Evolutionary conservation across 2,113 vertebrate species (phyloP).

Genomic region (Apodemus sylvaticus): DNA sequence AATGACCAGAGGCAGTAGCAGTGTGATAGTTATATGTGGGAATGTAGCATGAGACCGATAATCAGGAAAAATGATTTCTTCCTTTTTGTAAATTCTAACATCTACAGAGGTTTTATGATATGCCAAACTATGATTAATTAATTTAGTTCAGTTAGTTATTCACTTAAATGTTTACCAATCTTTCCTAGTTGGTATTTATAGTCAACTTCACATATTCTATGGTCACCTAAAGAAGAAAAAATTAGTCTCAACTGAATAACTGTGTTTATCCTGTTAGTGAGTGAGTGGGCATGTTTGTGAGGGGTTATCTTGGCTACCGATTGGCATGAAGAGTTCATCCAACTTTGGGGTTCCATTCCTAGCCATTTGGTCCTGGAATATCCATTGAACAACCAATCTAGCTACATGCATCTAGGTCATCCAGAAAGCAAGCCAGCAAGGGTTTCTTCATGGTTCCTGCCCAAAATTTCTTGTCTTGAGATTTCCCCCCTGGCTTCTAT

Average conservation of each 20-base stretch:
- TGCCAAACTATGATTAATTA: background rate
- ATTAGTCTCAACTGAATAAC: background rate
- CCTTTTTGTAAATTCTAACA: background rate
- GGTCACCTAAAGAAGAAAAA: too few species aligned
- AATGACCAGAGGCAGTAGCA: background rate
- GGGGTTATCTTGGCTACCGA: background rate
- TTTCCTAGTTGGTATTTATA: background rate
- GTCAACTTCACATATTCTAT: background rate
- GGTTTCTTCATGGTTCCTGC: background rate
- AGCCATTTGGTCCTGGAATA: too few species aligned
- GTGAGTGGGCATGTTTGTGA: background rate
- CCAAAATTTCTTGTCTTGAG: background rate
- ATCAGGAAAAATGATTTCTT: background rate
- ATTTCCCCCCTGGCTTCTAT: background rate
- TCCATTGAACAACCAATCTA: too few species aligned
- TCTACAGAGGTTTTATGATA: background rate
- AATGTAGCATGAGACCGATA: background rate
- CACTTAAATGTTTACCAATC: background rate
- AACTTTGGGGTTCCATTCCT: background rate
- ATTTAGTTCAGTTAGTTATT: background rate
- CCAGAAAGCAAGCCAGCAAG: too few species aligned
- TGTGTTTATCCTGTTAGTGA: background rate
- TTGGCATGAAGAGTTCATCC: background rate
- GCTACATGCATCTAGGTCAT: too few species aligned
- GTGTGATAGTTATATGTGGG: background rate